phyloP scores from a whole-genome alignment of 2,797 vertebrate genomes.

The Sebastes aleutianus region DNA sequence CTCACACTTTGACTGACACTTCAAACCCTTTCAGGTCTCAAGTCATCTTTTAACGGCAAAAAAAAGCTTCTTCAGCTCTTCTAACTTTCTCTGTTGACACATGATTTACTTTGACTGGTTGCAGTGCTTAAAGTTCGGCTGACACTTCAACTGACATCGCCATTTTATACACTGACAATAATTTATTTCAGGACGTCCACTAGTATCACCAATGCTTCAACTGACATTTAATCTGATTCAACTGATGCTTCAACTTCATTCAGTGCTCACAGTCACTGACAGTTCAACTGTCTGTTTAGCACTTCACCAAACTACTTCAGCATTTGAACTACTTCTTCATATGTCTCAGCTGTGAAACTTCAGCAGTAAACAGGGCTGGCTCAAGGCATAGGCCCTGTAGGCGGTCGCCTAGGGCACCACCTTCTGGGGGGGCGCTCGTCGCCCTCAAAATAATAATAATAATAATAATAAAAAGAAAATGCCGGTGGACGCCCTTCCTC shows the following conservation, averaged over 20 bases:
- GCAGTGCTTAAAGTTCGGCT: neutral
- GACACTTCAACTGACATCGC: constrained; percentile 1
- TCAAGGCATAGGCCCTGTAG: neutral
- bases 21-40: constrained; percentile 18
- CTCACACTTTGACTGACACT: neutral
- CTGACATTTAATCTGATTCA: neutral
- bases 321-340: neutral
- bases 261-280: neutral
- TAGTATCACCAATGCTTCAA: neutral
- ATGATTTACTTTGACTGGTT: constrained; percentile 6
- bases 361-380: neutral
- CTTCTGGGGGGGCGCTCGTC: neutral
- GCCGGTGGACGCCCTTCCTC: too few species aligned
- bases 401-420: too few species aligned
- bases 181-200: constrained; percentile 1
- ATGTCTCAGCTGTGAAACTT: neutral
- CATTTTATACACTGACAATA: neutral
- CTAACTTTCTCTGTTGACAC: neutral
- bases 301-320: neutral
- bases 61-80: neutral
- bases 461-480: too few species aligned
- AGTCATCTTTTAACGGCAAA: neutral
- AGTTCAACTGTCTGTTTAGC: neutral
- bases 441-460: too few species aligned
- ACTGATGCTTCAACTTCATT: neutral